Base-by-base conservation (phyloP, 2,113 vertebrate genomes). In the Arenaria interpres region DNA sequence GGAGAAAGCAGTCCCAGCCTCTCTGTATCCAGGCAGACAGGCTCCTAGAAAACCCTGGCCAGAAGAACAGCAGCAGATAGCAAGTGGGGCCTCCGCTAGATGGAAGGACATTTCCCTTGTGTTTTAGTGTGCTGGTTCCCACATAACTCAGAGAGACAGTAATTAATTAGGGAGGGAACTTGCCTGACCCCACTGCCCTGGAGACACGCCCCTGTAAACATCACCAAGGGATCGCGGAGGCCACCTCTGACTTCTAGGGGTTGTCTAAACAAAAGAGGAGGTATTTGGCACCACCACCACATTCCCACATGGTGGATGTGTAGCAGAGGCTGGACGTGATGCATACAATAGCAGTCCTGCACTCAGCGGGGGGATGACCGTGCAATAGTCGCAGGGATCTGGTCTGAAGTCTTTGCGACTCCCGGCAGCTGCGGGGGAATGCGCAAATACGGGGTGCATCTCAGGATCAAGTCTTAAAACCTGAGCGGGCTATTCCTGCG, bases 101-200 rank as follows among this genome's bases (percentile, higher is more conserved):
- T 66, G 67, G 87, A 79, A 96, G 71, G 32, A 83, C 24, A 67
- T 79, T 89, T 95, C 84, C 87, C 84, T 57, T 67, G 84, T 74
- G 87, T 43, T 92, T 96, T 74, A 53, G 39, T 28, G 41, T 37
- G 68, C 73, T 1, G 13, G 83, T 97, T 97, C 97, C 95, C 97
- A 97, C 96, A 91, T 95, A 96, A 95, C 91, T 97, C 89, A 82
- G 62, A 83, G n/a, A 79, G 74, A 91, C 80, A 83, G 87, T 28
- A 95, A 97, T 95, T 95, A 96, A 94, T 95, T 85, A 80, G 74
- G 87, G 89, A 92, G 87, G 89, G 95, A 96, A 63, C 95, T 94
- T 8, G 81, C 81, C 91, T 93, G 92, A 96, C 93, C 94, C 84
- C 81, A 43, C 0, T 69, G 78, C 95, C 89, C 84, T 88, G 63